Percentiles rank a stretch among this genome's conserved stretches.
Conservation (phyloP, 1,140 invertebrate species). For the Magallana gigas region DNA sequence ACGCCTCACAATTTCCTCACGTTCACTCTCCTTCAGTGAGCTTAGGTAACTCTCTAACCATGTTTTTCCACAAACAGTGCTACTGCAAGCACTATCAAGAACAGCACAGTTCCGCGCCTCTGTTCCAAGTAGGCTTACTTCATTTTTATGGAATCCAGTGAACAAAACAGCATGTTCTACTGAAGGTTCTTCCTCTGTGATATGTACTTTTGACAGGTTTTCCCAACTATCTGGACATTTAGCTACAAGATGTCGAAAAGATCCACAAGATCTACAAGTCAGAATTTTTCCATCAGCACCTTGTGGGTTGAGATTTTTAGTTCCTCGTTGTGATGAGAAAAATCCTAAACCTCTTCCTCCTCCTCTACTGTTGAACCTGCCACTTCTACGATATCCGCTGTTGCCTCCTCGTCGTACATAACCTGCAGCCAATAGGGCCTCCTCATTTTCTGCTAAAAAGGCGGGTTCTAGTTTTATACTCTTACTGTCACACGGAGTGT, state of each 20-base stretch:
- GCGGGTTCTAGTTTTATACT: slow-evolving; percentile 56
- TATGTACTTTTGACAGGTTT: slow-evolving; percentile 54
- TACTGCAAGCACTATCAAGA: slow-evolving; percentile 60
- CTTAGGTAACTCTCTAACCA: slow-evolving; percentile 55
- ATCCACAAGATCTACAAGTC: slow-evolving; percentile 60
- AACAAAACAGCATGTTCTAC: slow-evolving; percentile 55
- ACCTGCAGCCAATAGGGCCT: slow-evolving; percentile 51
- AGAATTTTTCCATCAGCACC: slow-evolving; percentile 49
- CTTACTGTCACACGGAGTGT: slow-evolving; percentile 20
- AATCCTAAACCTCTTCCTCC: too few species aligned
- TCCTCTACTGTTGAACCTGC: background rate
- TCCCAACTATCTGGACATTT: slow-evolving; percentile 63
- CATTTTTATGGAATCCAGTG: slow-evolving; percentile 50
- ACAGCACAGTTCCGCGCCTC: slow-evolving; percentile 59
- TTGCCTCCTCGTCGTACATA: slow-evolving; percentile 40
- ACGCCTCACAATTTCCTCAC: slow-evolving; percentile 29
- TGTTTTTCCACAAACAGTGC: slow-evolving; percentile 55
- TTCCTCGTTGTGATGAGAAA: slow-evolving; percentile 31
- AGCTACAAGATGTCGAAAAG: slow-evolving; percentile 56
- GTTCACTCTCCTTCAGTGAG: slow-evolving; percentile 39
- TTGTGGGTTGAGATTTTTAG: slow-evolving; percentile 53
- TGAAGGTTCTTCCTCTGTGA: slow-evolving; percentile 42
- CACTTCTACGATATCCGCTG: slow-evolving; percentile 17
- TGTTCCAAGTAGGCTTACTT: slow-evolving; percentile 51
- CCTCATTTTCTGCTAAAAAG: slow-evolving; percentile 60